Percentiles rank a stretch among this genome's conserved stretches.
Evolutionary conservation across 2,113 vertebrate species (phyloP).

Genomic region (Syngnathoides biaculeatus): DNA sequence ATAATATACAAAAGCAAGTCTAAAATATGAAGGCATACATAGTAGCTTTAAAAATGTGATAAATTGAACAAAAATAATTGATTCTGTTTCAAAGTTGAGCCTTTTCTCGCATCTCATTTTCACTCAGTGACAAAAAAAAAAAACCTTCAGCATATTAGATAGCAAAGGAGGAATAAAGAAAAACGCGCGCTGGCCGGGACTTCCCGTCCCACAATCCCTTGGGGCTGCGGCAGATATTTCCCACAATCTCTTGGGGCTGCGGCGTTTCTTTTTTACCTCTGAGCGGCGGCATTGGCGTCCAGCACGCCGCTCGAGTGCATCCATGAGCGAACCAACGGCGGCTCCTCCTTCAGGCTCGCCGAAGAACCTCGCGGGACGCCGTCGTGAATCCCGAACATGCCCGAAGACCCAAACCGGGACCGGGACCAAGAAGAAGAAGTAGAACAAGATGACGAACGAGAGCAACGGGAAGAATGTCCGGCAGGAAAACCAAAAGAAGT

Average conservation of each 20-base stretch:
- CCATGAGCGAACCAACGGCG: conserved; percentile 60
- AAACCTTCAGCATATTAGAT: not conserved
- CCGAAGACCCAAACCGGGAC: not conserved
- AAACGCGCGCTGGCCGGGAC: conserved; percentile 23
- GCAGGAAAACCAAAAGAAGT: not conserved
- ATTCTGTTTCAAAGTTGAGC: too few relatives aligned
- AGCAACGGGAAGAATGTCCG: not conserved
- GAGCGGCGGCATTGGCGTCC: conserved; percentile 62
- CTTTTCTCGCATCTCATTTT: not conserved
- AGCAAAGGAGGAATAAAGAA: not conserved
- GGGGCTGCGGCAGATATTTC: not conserved
- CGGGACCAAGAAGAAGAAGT: not conserved
- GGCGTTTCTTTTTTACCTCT: conserved; percentile 50
- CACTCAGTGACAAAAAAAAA: too few relatives aligned
- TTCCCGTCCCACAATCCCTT: conserved; percentile 47
- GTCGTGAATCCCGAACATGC: conserved; percentile 64
- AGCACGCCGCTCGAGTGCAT: conserved; percentile 58
- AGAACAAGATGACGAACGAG: not conserved
- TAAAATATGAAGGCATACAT: too few relatives aligned
- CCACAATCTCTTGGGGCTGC: too few relatives aligned
- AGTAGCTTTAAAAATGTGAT: too few relatives aligned
- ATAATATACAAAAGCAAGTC: too few relatives aligned
- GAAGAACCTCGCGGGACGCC: conserved; percentile 52
- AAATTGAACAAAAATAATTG: too few relatives aligned
- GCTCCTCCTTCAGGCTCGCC: conserved; percentile 61